Conservation (phyloP, 2,888 invertebrate genomes). For the Liopterus haemorrhoidalis region DNA sequence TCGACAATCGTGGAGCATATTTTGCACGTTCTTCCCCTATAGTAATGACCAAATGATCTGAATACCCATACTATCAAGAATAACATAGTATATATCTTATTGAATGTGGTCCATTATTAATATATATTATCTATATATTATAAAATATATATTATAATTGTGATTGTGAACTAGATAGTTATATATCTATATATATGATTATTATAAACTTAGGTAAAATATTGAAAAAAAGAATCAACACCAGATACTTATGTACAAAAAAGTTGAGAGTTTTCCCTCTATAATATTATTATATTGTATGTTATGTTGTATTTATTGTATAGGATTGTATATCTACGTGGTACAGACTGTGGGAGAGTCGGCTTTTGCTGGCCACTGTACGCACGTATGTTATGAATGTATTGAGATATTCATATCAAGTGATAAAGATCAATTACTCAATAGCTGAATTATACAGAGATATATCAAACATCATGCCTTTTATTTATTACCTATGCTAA, state of each 20-base stretch:
- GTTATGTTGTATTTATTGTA: slow-evolving; percentile 19
- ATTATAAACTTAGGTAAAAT: slow-evolving; percentile 30
- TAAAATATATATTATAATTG: slow-evolving; percentile 38
- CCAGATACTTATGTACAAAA: slow-evolving; percentile 46
- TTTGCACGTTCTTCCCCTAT: no score
- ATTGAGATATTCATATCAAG: slow-evolving; percentile 39
- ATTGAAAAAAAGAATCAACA: slow-evolving; percentile 39
- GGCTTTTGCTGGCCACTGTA: neutral
- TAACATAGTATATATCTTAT: slow-evolving; percentile 27
- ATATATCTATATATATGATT: slow-evolving; percentile 4
- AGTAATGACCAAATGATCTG: no score
- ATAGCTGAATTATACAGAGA: slow-evolving; percentile 19
- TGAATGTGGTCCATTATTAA: slow-evolving; percentile 38
- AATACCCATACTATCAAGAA: no score
- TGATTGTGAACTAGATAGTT: slow-evolving; percentile 41
- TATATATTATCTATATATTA: slow-evolving; percentile 33
- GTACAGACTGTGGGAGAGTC: neutral
- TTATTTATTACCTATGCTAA: slow-evolving; percentile 2
- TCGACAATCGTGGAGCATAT: no score
- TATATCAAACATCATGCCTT: slow-evolving; percentile 10
- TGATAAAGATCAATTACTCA: slow-evolving; percentile 42
- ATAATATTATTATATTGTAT: slow-evolving; percentile 10
- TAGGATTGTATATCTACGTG: slow-evolving; percentile 13
- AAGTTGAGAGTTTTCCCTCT: slow-evolving; percentile 27
- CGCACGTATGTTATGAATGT: slow-evolving; percentile 12